Base-by-base conservation (phyloP, 2,888 invertebrate species). In the Morpho helenor region DNA sequence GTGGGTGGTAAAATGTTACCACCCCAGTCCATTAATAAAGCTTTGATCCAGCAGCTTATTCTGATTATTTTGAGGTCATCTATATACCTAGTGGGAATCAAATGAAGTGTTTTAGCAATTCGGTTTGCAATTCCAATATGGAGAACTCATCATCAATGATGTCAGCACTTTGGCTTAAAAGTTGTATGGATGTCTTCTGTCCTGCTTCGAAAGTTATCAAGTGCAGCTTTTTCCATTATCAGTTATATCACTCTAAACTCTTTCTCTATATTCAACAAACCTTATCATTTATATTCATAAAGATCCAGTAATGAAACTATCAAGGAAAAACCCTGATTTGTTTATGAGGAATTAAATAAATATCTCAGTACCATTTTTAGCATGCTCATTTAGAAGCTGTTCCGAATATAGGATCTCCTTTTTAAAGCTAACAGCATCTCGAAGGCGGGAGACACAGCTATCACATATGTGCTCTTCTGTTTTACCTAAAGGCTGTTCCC, bases 391-490 rank as follows among this genome's bases (percentile, higher is more conserved):
- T n/a, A 61, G 51, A 7, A 63, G 39, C 16, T 58, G 63, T 8
- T 61, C 59, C 0, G 65, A 59, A 7, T 45, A 51, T 7, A 61
- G 54, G 43, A 65, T 63, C 31, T 58, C 49, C 6, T 58, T 61
- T 79, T 80, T 48, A 76, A 71, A 66, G 69, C 75, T 54, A 74
- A 79, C 5, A 72, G 65, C n/a, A 72, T 71, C n/a, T 69, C 67
- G 58, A 64, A 80, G 22, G 62, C 66, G 3, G 63, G 63, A n/a
- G 8, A 82, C 63, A 40, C 83, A 83, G 0, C 53, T 22, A 1
- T 76, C 74, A 4, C 83, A 84, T 23, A 84, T 83, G 52, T 72
- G 68, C 8, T 82, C 79, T 2, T 60, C 47, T 8, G 49, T n/a
- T 23, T 50, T 51, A 5, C 58, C 60, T 48, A 44, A 57, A 8